Evolutionary conservation across 2,113 vertebrate species (phyloP).

Genomic region (Chloropsis hardwickii): DNA sequence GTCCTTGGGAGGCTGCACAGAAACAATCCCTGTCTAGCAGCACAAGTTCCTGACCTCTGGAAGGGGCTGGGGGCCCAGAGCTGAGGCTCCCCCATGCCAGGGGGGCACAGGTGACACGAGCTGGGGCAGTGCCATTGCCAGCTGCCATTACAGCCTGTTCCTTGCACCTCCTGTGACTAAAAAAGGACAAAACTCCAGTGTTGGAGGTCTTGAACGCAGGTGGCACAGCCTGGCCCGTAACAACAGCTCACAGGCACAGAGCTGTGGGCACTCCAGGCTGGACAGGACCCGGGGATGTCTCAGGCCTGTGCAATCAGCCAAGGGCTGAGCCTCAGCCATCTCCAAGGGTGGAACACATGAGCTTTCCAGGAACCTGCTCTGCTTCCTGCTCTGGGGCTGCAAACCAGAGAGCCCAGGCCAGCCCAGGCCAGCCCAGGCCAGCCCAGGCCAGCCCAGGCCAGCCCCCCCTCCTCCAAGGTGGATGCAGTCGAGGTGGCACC

Average conservation of each 20-base stretch:
- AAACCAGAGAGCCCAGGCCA: no score
- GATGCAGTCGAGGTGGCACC: rapidly evolving
- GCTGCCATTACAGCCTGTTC: not conserved
- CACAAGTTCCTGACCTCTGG: not conserved
- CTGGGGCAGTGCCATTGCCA: not conserved
- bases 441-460: no score
- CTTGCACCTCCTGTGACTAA: not conserved
- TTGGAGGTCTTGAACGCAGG: rapidly evolving
- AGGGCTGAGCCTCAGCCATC: not conserved
- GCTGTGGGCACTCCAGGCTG: not conserved
- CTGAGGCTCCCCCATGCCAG: not conserved
- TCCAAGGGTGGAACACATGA: rapidly evolving
- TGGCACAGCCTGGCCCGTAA: not conserved
- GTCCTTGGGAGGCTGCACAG: not conserved
- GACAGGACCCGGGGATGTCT: not conserved
- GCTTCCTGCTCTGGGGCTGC: not conserved
- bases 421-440: no score
- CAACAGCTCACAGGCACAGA: not conserved
- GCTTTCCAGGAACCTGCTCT: not conserved
- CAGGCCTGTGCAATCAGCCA: not conserved
- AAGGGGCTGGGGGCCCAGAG: not conserved
- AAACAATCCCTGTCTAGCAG: not conserved
- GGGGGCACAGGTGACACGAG: not conserved
- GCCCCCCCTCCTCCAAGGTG: rapidly evolving
- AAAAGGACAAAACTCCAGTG: not conserved